Evolutionary conservation across 2,113 vertebrate species (phyloP).

Genomic region (Aphyosemion australe): DNA sequence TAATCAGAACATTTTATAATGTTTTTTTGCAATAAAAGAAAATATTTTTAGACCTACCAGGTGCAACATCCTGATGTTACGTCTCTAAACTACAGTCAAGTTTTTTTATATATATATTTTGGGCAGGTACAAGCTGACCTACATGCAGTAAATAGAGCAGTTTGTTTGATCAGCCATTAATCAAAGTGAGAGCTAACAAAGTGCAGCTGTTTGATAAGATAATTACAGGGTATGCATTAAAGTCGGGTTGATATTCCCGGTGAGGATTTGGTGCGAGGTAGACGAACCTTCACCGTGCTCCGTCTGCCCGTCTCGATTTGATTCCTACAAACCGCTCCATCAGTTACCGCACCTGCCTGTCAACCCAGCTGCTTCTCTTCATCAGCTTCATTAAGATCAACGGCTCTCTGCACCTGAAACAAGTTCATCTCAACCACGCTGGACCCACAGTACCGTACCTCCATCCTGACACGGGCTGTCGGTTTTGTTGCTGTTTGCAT

Average conservation of each 20-base stretch:
- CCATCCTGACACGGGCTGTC: background rate
- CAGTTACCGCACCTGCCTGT: slow-evolving; percentile 9
- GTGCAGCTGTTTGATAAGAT: slow-evolving; percentile 58
- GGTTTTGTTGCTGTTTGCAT: slow-evolving; percentile 25
- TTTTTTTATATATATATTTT: slow-evolving; percentile 33
- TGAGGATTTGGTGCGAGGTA: slow-evolving; percentile 29
- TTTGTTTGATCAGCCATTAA: slow-evolving; percentile 69
- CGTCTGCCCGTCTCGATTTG: background rate
- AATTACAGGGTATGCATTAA: slow-evolving; percentile 53
- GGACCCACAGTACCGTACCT: slow-evolving; percentile 7
- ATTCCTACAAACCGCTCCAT: slow-evolving; percentile 6
- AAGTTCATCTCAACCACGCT: slow-evolving; percentile 13
- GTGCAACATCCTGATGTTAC: slow-evolving; percentile 32
- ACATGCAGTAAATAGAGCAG: slow-evolving; percentile 72
- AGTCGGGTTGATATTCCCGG: slow-evolving; percentile 34
- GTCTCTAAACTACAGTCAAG: slow-evolving; percentile 51
- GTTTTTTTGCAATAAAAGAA: too few relatives aligned
- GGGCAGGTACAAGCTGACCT: slow-evolving; percentile 69
- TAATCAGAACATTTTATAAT: too few relatives aligned
- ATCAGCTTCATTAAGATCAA: slow-evolving; percentile 12
- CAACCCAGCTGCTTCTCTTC: slow-evolving; percentile 1
- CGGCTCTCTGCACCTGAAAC: slow-evolving; percentile 1
- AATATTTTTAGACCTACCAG: slow-evolving; percentile 45
- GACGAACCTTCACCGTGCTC: slow-evolving; percentile 10
- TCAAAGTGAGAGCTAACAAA: slow-evolving; percentile 73